Conservation (phyloP, 1,140 invertebrate species). For the Drosophila lini region DNA sequence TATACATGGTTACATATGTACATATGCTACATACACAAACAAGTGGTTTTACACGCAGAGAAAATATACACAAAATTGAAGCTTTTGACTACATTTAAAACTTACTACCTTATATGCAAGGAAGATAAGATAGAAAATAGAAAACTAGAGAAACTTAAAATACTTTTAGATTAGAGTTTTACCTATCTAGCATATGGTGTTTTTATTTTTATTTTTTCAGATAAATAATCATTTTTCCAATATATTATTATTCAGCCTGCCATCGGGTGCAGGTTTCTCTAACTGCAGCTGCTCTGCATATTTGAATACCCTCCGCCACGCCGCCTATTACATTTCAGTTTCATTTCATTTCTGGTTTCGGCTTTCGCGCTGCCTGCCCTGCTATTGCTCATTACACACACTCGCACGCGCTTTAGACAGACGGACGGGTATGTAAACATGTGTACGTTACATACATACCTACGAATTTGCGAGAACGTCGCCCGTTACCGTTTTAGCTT, state of each 20-base stretch:
- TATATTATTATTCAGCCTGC: too few species aligned
- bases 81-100: background rate
- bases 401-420: constrained; percentile 39
- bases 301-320: constrained; percentile 40
- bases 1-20: constrained; percentile 18
- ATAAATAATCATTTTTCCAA: too few species aligned
- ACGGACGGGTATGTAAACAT: constrained; percentile 47
- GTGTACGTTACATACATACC: constrained; percentile 54
- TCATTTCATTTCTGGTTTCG: constrained; percentile 76
- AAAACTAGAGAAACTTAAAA: background rate
- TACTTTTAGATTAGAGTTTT: background rate
- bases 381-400: constrained; percentile 68
- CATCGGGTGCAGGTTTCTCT: background rate
- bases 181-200: too few species aligned
- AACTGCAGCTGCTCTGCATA: constrained; percentile 21
- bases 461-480: constrained; percentile 68
- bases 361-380: constrained; percentile 45
- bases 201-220: too few species aligned
- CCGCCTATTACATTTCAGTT: constrained; percentile 70
- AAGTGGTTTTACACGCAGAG: constrained; percentile 12
- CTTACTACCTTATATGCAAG: too few species aligned
- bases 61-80: background rate
- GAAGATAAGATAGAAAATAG: too few species aligned
- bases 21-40: constrained; percentile 8
- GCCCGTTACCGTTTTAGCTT: constrained; percentile 78